Base-by-base conservation (phyloP, 2,113 vertebrate genomes). In the Hippocampus zosterae region DNA sequence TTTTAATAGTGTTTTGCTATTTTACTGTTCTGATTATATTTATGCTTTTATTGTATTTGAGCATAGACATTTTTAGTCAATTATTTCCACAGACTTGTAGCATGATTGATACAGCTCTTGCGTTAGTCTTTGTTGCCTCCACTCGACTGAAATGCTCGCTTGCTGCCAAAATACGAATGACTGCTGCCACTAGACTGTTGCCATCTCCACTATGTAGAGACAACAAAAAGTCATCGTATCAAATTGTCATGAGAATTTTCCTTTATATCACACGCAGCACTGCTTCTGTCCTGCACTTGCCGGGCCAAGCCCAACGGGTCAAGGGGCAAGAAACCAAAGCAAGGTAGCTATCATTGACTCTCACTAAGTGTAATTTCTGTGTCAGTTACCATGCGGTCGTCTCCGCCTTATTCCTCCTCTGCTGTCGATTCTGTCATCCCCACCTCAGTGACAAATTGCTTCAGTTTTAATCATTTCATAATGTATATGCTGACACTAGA, bases 301-400 rank as follows among this genome's bases (percentile, higher is more conserved):
- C 88, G 90, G 75, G 92, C 93, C 84, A 95, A 94, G 79, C 94
- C 94, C 75, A 85, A 87, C 3, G 88, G 82, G 77, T 92, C 92
- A 87, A 98, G 94, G 92, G 91, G 56, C 60, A 98, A 94, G 88
- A 97, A 95, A 66, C 84, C 93, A 75, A 98, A 96, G 80, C 88
- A 95, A 88, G 92, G 97, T 98, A 93, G 56, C 66, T 67, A 64
- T 67, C 68, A 65, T 19, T 65, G 60, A 27, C 27, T 1, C 56
- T 21, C 65, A 74, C 33, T 37, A 60, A 52, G 29, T 81, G 40
- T 79, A 57, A 81, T 82, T 76, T 75, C 33, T 5, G 0, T 29
- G 0, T 46, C 56, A 60, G 41, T 53, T 59, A 25, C 56, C 3
- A 21, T 67, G 48, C 77, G 65, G 66, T 57, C 53, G 40, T 64